Base-by-base conservation (phyloP, 2,888 invertebrate species). In the Yponomeuta cagnagella region DNA sequence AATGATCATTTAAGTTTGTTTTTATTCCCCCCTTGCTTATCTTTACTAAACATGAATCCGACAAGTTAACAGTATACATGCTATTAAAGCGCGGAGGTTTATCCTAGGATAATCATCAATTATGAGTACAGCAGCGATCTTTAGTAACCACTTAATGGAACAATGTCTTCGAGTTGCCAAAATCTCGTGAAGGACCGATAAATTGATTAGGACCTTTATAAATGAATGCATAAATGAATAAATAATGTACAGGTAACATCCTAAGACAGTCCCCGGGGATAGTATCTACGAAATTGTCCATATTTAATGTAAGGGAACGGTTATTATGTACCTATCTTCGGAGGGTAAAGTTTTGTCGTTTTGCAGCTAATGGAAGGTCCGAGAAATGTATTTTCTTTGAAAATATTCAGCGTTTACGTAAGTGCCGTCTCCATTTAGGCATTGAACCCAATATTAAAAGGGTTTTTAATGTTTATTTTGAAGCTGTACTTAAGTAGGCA, bases 251-350 rank as follows among this genome's bases (percentile, higher is more conserved):
- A 65, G 33, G 31, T 65, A 30, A 65, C 65, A 65, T 65, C 65
- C 33, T 73, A 43, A 74, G 74, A 75, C 33, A 65, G 30, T 65
- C 65, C 33, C 65, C 33, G 30, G 65, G 33, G 65, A 65, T 4
- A 75, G 76, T 76, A 76, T 75, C 76, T 78, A 74, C 72, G 74
- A 74, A 77, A 75, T 77, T 75, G 78, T 82, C 78, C 78, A 83
- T 83, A 79, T 80, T 82, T 83, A 82, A 84, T 83, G 81, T 37
- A 76, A 75, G 71, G 76, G 74, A 76, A 79, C 78, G 79, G 79
- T 77, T 79, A 58, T 58, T 58, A 75, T 77, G 70, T 68, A 72
- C 69, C 70, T 72, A 72, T 71, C 70, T 71, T 73, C 63, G 68
- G 64, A 10, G 52, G n/a, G 9, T 48, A 9, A 68, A 52, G 30